phyloP scores from a whole-genome alignment of 2,888 invertebrate genomes.

The Metalampra italica region DNA sequence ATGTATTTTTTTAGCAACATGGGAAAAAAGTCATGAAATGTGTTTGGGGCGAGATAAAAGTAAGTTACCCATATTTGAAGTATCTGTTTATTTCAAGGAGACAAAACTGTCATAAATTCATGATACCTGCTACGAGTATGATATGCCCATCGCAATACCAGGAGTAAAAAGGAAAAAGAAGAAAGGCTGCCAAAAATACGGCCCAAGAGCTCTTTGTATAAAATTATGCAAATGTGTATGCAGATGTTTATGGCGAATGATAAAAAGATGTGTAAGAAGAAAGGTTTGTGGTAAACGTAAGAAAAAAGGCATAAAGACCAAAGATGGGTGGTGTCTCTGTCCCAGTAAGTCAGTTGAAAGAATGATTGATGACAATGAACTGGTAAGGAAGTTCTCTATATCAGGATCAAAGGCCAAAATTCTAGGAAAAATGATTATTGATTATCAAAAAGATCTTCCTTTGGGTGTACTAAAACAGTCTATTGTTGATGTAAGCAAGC shows the following conservation, averaged over 20 bases:
- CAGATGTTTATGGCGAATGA: background rate
- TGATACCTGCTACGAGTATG: too few relatives aligned
- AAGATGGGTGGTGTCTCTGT: background rate
- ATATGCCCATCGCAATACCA: background rate
- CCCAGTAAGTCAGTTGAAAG: background rate
- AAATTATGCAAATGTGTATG: background rate
- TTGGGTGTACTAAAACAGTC: slow-evolving; percentile 14
- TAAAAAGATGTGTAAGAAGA: background rate
- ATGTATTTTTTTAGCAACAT: too few relatives aligned
- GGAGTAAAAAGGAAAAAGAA: background rate
- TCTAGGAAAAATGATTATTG: background rate
- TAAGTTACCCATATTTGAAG: background rate
- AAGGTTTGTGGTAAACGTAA: background rate
- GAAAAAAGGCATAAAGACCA: background rate
- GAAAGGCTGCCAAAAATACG: background rate
- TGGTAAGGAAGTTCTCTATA: background rate
- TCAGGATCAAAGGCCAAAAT: background rate
- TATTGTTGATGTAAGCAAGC: slow-evolving; percentile 22
- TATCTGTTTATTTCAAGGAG: background rate
- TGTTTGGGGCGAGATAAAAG: background rate
- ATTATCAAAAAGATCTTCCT: slow-evolving; percentile 21
- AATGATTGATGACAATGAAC: background rate
- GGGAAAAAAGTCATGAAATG: background rate
- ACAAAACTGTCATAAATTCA: too few relatives aligned
- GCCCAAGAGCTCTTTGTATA: background rate